Evolutionary conservation across 2,113 vertebrate species (phyloP).

Genomic region (Paramormyrops kingsleyae): DNA sequence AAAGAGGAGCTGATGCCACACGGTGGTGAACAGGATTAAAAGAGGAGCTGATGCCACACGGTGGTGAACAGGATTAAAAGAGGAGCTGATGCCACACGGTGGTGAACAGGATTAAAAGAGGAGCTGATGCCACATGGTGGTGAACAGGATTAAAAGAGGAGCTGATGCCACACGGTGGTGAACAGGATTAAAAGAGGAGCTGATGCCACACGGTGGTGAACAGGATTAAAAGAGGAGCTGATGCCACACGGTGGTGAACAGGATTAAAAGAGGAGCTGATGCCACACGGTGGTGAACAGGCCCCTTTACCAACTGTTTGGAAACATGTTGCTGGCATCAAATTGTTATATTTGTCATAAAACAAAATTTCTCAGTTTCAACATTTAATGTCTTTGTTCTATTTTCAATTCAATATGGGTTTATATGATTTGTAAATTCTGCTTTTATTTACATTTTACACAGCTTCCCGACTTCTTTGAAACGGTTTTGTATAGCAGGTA

Average conservation of each 20-base stretch:
- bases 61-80: not conserved
- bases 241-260: not conserved
- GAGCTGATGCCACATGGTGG: not conserved
- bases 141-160: not conserved
- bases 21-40: not conserved
- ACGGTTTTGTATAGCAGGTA: not conserved
- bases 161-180: not conserved
- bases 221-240: not conserved
- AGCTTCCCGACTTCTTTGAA: not conserved
- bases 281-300: not conserved
- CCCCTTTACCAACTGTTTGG: not conserved
- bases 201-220: not conserved
- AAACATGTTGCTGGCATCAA: not conserved
- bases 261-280: not conserved
- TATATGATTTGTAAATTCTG: not conserved
- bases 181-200: not conserved
- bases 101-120: not conserved
- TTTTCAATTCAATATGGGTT: not conserved
- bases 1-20: not conserved
- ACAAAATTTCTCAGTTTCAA: not conserved
- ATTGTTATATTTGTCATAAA: not conserved
- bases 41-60: not conserved
- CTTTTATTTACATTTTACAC: not conserved
- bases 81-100: not conserved
- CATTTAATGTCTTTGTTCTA: not conserved